Percentiles rank a stretch among this genome's conserved stretches.
phyloP scores from a whole-genome alignment of 2,888 invertebrate species.

The Patella ulyssiponensis region DNA sequence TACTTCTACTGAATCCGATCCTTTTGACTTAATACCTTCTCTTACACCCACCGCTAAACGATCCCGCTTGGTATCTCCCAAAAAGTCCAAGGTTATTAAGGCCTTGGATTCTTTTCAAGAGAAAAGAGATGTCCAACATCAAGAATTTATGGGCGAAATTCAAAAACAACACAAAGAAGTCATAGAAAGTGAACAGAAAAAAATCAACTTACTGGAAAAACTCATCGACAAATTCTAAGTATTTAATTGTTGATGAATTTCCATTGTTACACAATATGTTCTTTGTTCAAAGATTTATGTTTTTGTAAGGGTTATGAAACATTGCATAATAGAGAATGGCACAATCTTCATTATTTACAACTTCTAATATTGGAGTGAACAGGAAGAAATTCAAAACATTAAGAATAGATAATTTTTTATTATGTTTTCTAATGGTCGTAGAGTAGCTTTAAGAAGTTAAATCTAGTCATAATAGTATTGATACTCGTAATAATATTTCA shows the following conservation, averaged over 20 bases:
- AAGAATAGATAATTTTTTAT: neutral
- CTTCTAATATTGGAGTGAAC: neutral
- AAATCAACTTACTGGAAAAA: neutral
- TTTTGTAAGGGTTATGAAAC: neutral
- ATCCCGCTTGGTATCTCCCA: neutral
- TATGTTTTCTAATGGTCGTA: neutral
- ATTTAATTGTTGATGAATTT: neutral
- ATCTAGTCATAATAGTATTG: neutral
- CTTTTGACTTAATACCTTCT: neutral
- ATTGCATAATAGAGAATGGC: too few species aligned
- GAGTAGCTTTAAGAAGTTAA: neutral
- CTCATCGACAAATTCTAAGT: neutral
- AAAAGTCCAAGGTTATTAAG: neutral
- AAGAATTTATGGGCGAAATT: neutral
- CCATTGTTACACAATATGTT: neutral
- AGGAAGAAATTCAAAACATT: conserved; percentile 2
- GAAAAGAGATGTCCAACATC: neutral
- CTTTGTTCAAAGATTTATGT: neutral
- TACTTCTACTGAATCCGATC: neutral
- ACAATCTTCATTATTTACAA: too few species aligned
- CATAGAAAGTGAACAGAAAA: neutral
- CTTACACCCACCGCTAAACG: neutral
- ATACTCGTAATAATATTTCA: neutral
- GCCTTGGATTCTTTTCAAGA: neutral
- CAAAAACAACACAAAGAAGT: neutral